phyloP scores from a whole-genome alignment of 1,140 invertebrate genomes.

The Stegodyphus mimosarum region DNA sequence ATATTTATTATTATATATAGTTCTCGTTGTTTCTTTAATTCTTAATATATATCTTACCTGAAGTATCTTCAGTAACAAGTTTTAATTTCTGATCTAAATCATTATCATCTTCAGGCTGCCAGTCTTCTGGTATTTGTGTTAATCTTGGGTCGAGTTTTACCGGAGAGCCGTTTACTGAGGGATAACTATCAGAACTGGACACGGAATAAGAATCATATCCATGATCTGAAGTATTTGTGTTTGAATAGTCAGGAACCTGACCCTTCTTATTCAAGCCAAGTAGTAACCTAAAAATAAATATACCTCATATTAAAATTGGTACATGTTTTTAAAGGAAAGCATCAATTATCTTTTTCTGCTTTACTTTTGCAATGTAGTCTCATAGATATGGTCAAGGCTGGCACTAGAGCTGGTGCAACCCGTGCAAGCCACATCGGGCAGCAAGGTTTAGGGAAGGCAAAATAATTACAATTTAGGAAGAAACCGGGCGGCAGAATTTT shows the following conservation, averaged over 20 bases:
- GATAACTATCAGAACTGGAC: slow-evolving; percentile 87
- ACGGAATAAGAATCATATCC: slow-evolving; percentile 93
- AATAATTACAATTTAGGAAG: too few relatives aligned
- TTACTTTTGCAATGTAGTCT: too few relatives aligned
- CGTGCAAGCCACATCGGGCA: too few relatives aligned
- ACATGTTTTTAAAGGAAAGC: too few relatives aligned
- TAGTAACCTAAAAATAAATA: slow-evolving; percentile 38
- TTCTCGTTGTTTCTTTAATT: too few relatives aligned
- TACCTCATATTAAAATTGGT: too few relatives aligned
- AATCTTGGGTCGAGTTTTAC: slow-evolving; percentile 33
- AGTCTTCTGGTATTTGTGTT: slow-evolving; percentile 62
- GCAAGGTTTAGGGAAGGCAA: too few relatives aligned
- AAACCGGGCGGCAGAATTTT: too few relatives aligned
- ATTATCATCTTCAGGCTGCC: slow-evolving; percentile 23
- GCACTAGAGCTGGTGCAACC: too few relatives aligned
- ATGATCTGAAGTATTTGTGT: slow-evolving; percentile 72
- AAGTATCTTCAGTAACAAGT: slow-evolving; percentile 37
- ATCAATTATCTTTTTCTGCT: too few relatives aligned
- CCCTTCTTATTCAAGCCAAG: slow-evolving; percentile 49
- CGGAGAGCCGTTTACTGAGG: slow-evolving; percentile 60
- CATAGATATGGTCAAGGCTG: too few relatives aligned
- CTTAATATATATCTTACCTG: slow-evolving; percentile 13
- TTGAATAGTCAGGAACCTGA: slow-evolving; percentile 13
- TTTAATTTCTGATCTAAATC: slow-evolving; percentile 49
- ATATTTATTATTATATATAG: too few relatives aligned